Evolutionary conservation across 1,140 invertebrate genomes (phyloP), one percentile per base, ranked within the genome.

Genomic region (Pantala flavescens): DNA sequence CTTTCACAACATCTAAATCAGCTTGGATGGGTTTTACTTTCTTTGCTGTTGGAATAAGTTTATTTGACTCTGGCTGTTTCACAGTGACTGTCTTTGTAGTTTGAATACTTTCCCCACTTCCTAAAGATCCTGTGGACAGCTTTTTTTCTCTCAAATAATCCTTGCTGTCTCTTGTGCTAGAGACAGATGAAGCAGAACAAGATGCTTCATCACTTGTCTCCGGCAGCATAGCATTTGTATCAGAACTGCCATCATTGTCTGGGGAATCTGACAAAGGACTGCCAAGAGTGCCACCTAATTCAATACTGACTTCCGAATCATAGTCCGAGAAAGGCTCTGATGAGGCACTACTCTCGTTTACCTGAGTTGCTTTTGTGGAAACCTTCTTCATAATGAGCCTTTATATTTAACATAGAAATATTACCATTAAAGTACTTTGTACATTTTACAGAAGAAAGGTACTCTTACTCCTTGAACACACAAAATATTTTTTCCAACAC

Each of bases 61-160:
- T 97, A 80, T 94, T 96, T 0, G 94, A 96, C 79, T 97, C 96
- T 1, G 95, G 95, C 82, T 95, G 94, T 80, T 95, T 96, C 0
- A 98, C 95, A 10, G 92, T 96, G 7, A 98, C 96, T 71, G 94
- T 90, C 82, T 97, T 97, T 42, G 91, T 91, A 76, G 88, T 86
- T 28, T 89, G 86, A 14, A 87, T 87, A 77, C 92, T 89, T 72
- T 82, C 79, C 70, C 84, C 81, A 77, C 86, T 87, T 49, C 86
- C 87, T 71, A 93, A 81, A 0, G 90, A 92, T 19, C 90, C 88
- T 36, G 89, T 87, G 21, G 91, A 93, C 73, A 90, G 83, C 81
- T 95, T 95, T 83, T 95, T 95, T 78, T 93, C 91, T 82, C 93
- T 88, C 28, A 82, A 75, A 72, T 74, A 23, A 43, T 23, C 49